Evolutionary conservation across 2,113 vertebrate genomes (phyloP).

Genomic region (Lampris incognitus): DNA sequence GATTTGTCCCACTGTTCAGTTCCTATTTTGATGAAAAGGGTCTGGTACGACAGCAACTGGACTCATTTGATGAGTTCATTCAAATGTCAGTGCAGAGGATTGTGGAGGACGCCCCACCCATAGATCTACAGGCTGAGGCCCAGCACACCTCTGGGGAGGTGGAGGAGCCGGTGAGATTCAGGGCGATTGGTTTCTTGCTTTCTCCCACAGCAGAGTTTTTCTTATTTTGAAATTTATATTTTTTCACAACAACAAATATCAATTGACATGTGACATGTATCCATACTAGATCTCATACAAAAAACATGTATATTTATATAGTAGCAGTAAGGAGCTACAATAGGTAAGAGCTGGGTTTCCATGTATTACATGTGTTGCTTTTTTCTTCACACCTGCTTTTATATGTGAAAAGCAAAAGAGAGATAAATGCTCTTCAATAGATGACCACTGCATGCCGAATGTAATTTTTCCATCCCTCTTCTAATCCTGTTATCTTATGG

Average conservation of each 20-base stretch:
- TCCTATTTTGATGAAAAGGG: conserved; percentile 99
- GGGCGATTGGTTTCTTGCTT: not conserved
- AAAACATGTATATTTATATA: too few species aligned
- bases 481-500: not conserved
- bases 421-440: too few species aligned
- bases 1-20: conserved; percentile 66
- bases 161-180: conserved; percentile 92
- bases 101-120: conserved; percentile 97
- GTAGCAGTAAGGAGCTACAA: too few species aligned
- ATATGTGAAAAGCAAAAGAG: too few species aligned
- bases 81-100: conserved; percentile 99
- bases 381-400: too few species aligned
- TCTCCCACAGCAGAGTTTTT: not conserved
- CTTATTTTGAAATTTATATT: not conserved
- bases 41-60: conserved; percentile 95
- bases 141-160: conserved; percentile 97
- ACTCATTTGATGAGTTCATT: conserved; percentile 99
- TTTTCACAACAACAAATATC: too few species aligned
- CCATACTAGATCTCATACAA: too few species aligned
- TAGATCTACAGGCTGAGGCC: conserved; percentile 97
- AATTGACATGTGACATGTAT: too few species aligned
- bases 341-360: too few species aligned
- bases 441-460: too few species aligned
- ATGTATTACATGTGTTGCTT: too few species aligned
- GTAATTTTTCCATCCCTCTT: not conserved